Percentiles rank a stretch among this genome's conserved stretches.
Conservation (phyloP, 1,140 invertebrate genomes). For the Heterodera schachtii region DNA sequence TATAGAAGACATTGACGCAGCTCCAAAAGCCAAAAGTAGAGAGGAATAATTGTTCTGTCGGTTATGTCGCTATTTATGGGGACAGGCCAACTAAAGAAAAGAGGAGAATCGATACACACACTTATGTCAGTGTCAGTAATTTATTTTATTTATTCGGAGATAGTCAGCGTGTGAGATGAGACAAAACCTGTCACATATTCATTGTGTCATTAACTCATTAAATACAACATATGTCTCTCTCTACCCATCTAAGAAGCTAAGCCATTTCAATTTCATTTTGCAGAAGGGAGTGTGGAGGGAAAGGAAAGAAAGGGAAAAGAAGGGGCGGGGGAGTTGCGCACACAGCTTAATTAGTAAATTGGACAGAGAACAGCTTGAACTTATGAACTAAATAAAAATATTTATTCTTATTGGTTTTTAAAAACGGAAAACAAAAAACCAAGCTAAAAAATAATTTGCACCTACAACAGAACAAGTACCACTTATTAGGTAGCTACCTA, state of each 20-base stretch:
- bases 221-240: background rate
- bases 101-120: background rate
- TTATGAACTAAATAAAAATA: too few relatives aligned
- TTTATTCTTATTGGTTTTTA: too few relatives aligned
- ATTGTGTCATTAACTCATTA: too few relatives aligned
- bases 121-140: background rate
- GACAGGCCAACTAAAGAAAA: background rate
- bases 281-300: too few relatives aligned
- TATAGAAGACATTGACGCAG: slow-evolving; percentile 45
- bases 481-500: too few relatives aligned
- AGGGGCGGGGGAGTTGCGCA: background rate
- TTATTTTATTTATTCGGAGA: background rate
- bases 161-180: background rate
- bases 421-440: too few relatives aligned
- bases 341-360: too few relatives aligned
- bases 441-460: too few relatives aligned
- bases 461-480: too few relatives aligned
- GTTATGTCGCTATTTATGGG: background rate
- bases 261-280: background rate
- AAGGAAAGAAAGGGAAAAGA: too few relatives aligned
- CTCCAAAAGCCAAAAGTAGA: background rate
- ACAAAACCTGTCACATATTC: background rate
- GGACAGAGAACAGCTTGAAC: too few relatives aligned
- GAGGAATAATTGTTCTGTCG: background rate
- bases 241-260: background rate